Evolutionary conservation across 1,140 invertebrate species (phyloP).

Genomic region (Hormaphis cornu): DNA sequence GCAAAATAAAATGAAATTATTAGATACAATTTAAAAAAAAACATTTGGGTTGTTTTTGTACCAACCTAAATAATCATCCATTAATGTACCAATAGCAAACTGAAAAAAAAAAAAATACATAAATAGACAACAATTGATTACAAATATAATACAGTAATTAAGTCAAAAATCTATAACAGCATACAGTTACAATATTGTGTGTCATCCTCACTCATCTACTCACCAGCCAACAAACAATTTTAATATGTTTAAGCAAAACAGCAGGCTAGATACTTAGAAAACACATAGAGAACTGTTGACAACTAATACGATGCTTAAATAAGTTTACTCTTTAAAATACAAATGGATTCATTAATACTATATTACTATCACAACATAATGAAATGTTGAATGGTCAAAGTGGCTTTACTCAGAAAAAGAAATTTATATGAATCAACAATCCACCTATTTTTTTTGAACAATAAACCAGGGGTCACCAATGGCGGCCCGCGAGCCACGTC

Average conservation of each 20-base stretch:
- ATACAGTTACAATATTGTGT: constrained; percentile 33
- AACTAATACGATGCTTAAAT: too few relatives aligned
- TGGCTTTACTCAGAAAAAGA: too few relatives aligned
- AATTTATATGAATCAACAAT: too few relatives aligned
- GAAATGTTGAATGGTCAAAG: too few relatives aligned
- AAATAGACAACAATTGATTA: constrained; percentile 29
- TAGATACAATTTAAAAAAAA: background rate
- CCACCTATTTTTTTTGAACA: background rate
- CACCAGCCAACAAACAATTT: background rate
- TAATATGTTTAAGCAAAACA: background rate
- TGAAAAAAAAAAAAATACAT: constrained; percentile 50
- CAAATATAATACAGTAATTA: constrained; percentile 21
- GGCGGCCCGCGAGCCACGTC: too few relatives aligned
- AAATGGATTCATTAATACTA: too few relatives aligned
- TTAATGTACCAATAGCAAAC: constrained; percentile 97
- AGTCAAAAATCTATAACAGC: constrained; percentile 20
- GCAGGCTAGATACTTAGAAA: background rate
- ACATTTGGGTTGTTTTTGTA: background rate
- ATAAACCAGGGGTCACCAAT: background rate
- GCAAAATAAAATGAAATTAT: background rate
- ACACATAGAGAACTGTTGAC: background rate
- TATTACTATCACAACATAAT: too few relatives aligned
- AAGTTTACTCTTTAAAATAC: too few relatives aligned
- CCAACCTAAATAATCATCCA: constrained; percentile 89
- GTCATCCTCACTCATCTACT: background rate